phyloP scores from a whole-genome alignment of 2,888 invertebrate genomes.

The Dione juno region DNA sequence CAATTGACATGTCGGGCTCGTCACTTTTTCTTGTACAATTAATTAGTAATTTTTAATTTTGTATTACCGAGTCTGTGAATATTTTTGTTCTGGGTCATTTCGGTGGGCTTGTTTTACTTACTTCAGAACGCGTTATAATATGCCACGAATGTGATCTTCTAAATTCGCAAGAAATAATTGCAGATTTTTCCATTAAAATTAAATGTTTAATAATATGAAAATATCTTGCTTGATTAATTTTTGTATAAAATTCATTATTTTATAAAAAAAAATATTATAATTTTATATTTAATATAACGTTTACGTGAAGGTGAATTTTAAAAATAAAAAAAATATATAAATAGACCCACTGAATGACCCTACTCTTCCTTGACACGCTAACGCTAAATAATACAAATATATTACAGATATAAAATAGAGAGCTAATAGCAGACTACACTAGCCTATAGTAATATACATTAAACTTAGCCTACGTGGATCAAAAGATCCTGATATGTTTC shows the following conservation, averaged over 20 bases:
- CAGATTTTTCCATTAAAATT: too few species aligned
- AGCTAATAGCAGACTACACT: slow-evolving; percentile 56
- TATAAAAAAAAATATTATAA: too few species aligned
- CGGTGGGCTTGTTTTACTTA: slow-evolving; percentile 40
- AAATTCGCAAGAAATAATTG: too few species aligned
- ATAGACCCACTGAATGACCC: slow-evolving; percentile 52
- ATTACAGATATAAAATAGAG: slow-evolving; percentile 44
- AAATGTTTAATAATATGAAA: too few species aligned
- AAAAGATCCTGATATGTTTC: slow-evolving; percentile 88
- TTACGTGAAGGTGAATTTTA: too few species aligned
- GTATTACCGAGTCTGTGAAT: slow-evolving; percentile 44
- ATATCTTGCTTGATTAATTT: background rate
- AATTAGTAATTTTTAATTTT: slow-evolving; percentile 59
- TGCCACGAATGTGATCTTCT: too few species aligned
- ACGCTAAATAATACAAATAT: slow-evolving; percentile 45
- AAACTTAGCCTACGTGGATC: slow-evolving; percentile 83
- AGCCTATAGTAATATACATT: slow-evolving; percentile 55
- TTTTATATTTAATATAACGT: too few species aligned
- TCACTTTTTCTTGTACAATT: slow-evolving; percentile 77
- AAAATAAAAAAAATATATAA: background rate
- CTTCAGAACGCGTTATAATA: too few species aligned
- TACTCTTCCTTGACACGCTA: slow-evolving; percentile 48
- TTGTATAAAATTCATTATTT: background rate
- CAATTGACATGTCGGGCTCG: slow-evolving; percentile 82
- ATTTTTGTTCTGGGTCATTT: slow-evolving; percentile 39